Base-by-base conservation (phyloP, 2,888 invertebrate species). In the Harpagoxenus sublaevis region DNA sequence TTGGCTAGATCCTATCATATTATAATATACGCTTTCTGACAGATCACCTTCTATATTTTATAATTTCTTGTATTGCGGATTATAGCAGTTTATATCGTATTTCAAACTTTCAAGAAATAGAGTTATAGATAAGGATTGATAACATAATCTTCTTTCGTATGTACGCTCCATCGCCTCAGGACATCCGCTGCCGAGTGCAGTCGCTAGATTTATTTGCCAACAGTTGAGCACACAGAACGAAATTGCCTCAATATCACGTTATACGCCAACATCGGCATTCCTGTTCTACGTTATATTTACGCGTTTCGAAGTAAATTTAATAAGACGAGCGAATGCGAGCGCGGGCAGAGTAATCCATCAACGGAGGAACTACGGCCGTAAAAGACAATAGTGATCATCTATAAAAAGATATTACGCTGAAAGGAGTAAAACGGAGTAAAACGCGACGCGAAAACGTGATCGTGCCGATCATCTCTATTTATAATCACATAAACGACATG, bases 401-500 rank as follows among this genome's bases (percentile, higher is more conserved):
- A 51, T 60, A 81, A 81, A 79, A 73, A 73, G 45, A 79, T n/a
- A 31, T 70, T 68, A 65, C 35, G 55, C 9, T 73, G 10, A 71
- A 70, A 68, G 31, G 45, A 53, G 15, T 51, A 35, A 55, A 39
- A 28, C 74, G 79, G 55, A 73, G 81, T 82, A 55, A 83, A 87
- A 65, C 83, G 66, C 35, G 53, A 18, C 45, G 71, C 45, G 51
- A 77, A 31, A 83, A 81, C 86, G 84, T 85, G 82, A 90, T 73
- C 8, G 15, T 31, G 70, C 63, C 57, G 83, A 87, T 92, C 92
- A 90, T 78, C 75, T 85, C 91, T 92, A 92, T 92, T 92, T 91
- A 91, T 92, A 92, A 88, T 91, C 86, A 82, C 73, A 78, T 88
- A 86, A 91, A 88, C 87, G 78, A 87, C 65, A 83, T 68, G 51